Evolutionary conservation across 2,888 invertebrate species (phyloP).

Genomic region (Cantharis lateralis): DNA sequence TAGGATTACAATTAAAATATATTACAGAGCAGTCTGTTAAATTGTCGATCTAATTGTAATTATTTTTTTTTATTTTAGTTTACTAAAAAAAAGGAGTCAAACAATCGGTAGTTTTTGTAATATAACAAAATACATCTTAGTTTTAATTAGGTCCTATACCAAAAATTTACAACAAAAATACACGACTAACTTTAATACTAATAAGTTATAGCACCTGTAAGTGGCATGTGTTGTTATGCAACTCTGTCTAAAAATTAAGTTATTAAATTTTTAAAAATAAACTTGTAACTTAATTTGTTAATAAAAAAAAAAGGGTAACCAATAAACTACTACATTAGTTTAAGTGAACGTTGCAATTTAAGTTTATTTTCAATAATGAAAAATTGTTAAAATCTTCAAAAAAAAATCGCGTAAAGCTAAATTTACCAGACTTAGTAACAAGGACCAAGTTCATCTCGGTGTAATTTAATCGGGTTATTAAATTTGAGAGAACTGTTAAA

Average conservation of each 20-base stretch:
- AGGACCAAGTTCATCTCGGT: conserved; percentile 44
- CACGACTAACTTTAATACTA: conserved; percentile 16
- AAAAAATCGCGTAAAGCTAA: conserved; percentile 4
- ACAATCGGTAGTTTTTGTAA: neutral
- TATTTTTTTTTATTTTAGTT: neutral
- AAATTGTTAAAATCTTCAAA: conserved; percentile 44
- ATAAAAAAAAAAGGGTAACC: conserved; percentile 6
- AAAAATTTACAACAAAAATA: conserved; percentile 17
- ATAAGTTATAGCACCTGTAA: conserved; percentile 27
- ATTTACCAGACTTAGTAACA: conserved; percentile 27
- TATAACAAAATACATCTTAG: conserved; percentile 1
- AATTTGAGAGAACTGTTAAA: conserved; percentile 46
- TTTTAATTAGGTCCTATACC: conserved; percentile 27
- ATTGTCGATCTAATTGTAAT: neutral
- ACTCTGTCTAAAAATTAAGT: conserved; percentile 1
- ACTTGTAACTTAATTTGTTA: conserved; percentile 1
- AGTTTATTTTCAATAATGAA: conserved; percentile 53
- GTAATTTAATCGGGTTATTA: conserved; percentile 47
- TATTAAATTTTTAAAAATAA: conserved; percentile 11
- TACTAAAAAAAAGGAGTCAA: neutral
- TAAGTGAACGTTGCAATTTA: conserved; percentile 33
- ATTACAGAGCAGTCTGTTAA: conserved; percentile 25
- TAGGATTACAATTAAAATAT: conserved; percentile 17
- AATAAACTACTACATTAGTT: conserved; percentile 11
- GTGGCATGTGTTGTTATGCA: conserved; percentile 14